phyloP scores from a whole-genome alignment of 2,113 vertebrate species.

The Candoia aspera region DNA sequence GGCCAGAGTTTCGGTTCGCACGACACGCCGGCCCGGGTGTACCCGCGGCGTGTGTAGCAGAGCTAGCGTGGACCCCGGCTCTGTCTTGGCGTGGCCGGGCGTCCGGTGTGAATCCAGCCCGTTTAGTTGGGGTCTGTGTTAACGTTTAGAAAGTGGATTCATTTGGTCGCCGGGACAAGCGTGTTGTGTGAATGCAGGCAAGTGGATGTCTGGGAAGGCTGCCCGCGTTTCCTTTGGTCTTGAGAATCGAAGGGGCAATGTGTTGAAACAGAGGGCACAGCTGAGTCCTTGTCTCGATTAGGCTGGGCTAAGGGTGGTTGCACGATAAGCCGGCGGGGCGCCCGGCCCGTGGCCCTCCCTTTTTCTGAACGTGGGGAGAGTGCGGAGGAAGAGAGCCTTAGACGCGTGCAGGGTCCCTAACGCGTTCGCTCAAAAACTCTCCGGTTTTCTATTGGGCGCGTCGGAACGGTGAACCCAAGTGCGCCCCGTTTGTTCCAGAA shows the following conservation, averaged over 20 bases:
- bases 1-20: neutral
- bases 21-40: neutral
- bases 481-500: neutral
- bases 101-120: neutral
- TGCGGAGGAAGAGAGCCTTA: neutral
- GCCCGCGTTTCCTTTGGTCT: neutral
- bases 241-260: neutral
- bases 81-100: neutral
- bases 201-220: neutral
- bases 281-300: neutral
- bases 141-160: neutral
- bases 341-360: neutral
- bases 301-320: neutral
- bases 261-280: neutral
- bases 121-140: neutral
- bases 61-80: no score
- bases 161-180: neutral
- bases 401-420: neutral
- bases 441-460: neutral
- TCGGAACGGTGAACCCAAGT: neutral
- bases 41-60: no score
- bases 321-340: no score
- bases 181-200: neutral
- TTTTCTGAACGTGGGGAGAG: neutral
- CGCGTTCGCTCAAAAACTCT: neutral